Conservation (phyloP, 2,888 invertebrate species). For the Apodemia zela region DNA sequence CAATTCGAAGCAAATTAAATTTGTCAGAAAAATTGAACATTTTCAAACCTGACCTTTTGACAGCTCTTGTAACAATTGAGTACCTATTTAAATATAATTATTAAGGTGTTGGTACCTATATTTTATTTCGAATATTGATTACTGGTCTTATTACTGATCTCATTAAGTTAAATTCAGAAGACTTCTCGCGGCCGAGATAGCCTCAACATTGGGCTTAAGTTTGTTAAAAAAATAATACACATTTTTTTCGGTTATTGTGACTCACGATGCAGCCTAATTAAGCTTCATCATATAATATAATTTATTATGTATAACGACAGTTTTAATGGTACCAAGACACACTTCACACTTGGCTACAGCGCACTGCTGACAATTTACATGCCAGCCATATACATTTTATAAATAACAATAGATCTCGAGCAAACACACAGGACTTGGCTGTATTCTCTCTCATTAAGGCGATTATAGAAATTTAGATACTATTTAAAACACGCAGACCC, state of each 20-base stretch:
- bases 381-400: constrained; percentile 28
- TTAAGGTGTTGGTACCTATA: no score
- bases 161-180: no score
- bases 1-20: no score
- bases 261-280: background rate
- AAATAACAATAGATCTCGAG: constrained; percentile 54
- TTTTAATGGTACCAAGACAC: background rate
- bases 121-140: no score
- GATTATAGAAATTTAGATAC: constrained; percentile 73
- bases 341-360: constrained; percentile 7
- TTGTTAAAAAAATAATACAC: no score
- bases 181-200: no score
- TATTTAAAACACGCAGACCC: constrained; percentile 76
- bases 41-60: no score
- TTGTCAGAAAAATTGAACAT: no score
- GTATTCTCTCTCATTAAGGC: constrained; percentile 79
- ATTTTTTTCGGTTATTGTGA: background rate
- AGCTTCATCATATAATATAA: background rate
- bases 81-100: no score
- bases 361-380: constrained; percentile 33
- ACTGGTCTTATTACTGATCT: no score
- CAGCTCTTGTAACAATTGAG: no score
- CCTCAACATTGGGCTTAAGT: no score
- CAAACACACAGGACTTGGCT: constrained; percentile 69
- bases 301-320: background rate